Evolutionary conservation across 2,888 invertebrate species (phyloP).

Genomic region (Rapana venosa): DNA sequence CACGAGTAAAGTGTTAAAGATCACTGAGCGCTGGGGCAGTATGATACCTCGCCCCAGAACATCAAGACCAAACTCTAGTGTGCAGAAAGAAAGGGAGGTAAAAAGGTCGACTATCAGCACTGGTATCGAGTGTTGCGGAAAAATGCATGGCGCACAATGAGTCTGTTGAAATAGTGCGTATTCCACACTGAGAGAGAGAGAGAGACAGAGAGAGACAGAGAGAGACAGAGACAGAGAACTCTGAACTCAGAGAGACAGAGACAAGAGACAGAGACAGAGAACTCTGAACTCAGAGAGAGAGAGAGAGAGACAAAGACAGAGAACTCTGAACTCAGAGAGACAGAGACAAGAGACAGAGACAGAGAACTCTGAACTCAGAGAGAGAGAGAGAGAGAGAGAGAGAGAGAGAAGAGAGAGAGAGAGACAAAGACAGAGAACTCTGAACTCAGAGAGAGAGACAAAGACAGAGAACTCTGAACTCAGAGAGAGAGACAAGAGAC

Average conservation of each 20-base stretch:
- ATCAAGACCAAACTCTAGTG: too few relatives aligned
- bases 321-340: background rate
- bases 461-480: background rate
- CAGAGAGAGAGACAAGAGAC: background rate
- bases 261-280: background rate
- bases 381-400: background rate
- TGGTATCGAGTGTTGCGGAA: too few relatives aligned
- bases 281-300: background rate
- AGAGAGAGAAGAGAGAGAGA: background rate
- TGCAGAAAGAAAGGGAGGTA: too few relatives aligned
- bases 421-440: background rate
- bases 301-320: background rate
- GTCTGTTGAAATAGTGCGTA: too few relatives aligned
- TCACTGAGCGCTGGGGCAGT: too few relatives aligned
- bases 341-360: background rate
- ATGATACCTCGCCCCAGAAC: too few relatives aligned
- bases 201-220: slow-evolving; percentile 5
- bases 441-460: background rate
- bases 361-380: too few relatives aligned
- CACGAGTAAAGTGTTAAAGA: too few relatives aligned
- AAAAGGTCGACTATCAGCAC: too few relatives aligned
- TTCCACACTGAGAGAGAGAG: background rate
- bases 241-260: background rate
- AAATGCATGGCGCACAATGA: too few relatives aligned
- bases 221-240: background rate